Evolutionary conservation across 2,888 invertebrate species (phyloP).

Genomic region (Watsonalla binaria): DNA sequence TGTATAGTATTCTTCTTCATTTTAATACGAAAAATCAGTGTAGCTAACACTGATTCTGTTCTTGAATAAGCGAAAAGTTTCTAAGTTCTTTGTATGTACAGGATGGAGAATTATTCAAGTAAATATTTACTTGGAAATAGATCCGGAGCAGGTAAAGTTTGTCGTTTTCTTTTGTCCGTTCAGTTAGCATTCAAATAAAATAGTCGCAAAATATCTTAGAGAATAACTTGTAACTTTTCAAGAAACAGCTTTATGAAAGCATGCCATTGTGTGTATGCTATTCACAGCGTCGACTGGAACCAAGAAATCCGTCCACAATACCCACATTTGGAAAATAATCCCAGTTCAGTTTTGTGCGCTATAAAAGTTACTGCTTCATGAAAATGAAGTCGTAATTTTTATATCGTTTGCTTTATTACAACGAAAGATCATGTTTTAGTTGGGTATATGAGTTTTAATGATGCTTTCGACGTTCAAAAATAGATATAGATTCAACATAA

Average conservation of each 20-base stretch:
- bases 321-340: not conserved
- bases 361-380: not conserved
- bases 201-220: not conserved
- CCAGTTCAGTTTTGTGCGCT: not conserved
- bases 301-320: not conserved
- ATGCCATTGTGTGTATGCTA: not conserved
- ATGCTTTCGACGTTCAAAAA: too few relatives aligned
- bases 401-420: not conserved
- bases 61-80: slow-evolving; percentile 3
- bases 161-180: too few relatives aligned
- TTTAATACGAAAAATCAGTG: too few relatives aligned
- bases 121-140: too few relatives aligned
- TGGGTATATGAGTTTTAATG: too few relatives aligned
- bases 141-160: too few relatives aligned
- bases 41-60: too few relatives aligned
- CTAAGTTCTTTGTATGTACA: too few relatives aligned
- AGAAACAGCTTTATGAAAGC: not conserved
- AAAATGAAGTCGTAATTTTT: not conserved
- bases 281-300: not conserved
- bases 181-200: not conserved
- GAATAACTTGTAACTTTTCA: not conserved
- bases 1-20: too few relatives aligned
- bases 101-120: too few relatives aligned
- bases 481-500: too few relatives aligned
- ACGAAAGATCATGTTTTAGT: too few relatives aligned